Percentiles rank a stretch among this genome's conserved stretches.
Conservation (phyloP, 1,140 invertebrate species). For the Drosophila auraria region DNA sequence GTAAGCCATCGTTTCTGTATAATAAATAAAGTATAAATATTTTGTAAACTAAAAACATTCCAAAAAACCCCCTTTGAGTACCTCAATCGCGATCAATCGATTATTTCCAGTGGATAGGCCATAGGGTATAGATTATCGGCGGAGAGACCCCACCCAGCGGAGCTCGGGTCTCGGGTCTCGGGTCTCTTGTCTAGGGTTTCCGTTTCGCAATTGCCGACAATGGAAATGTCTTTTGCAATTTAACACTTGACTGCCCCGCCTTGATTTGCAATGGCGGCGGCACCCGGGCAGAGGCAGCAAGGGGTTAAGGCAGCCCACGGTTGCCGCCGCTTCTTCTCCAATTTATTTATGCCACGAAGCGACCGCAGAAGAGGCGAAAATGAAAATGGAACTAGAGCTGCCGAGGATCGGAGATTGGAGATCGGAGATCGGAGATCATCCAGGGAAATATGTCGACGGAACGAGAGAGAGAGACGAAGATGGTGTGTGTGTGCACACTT, state of each 20-base stretch:
- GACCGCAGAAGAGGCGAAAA: conserved; percentile 66
- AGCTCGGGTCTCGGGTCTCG: conserved; percentile 8
- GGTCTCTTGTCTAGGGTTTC: conserved; percentile 54
- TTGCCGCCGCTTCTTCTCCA: conserved; percentile 46
- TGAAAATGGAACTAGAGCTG: conserved; percentile 64
- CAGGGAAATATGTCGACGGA: conserved; percentile 6
- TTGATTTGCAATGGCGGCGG: conserved; percentile 54
- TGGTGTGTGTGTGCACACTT: conserved; percentile 42
- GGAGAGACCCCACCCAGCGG: conserved; percentile 23
- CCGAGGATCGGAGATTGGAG: conserved; percentile 11
- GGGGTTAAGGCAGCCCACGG: conserved; percentile 22
- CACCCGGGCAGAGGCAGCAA: conserved; percentile 24
- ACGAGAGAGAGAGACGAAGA: not conserved
- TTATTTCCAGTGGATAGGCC: conserved; percentile 31
- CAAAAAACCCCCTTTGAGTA: not conserved
- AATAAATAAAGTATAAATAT: not conserved
- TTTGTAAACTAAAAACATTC: not conserved
- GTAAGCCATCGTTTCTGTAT: too few species aligned
- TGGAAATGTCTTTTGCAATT: conserved; percentile 80
- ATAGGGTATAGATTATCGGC: conserved; percentile 31
- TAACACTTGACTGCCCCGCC: conserved; percentile 74
- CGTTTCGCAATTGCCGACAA: conserved; percentile 69
- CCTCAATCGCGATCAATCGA: conserved; percentile 4
- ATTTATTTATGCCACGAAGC: conserved; percentile 67
- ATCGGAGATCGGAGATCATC: conserved; percentile 19